Evolutionary conservation across 2,888 invertebrate genomes (phyloP).

Genomic region (Anarsia innoxiella): DNA sequence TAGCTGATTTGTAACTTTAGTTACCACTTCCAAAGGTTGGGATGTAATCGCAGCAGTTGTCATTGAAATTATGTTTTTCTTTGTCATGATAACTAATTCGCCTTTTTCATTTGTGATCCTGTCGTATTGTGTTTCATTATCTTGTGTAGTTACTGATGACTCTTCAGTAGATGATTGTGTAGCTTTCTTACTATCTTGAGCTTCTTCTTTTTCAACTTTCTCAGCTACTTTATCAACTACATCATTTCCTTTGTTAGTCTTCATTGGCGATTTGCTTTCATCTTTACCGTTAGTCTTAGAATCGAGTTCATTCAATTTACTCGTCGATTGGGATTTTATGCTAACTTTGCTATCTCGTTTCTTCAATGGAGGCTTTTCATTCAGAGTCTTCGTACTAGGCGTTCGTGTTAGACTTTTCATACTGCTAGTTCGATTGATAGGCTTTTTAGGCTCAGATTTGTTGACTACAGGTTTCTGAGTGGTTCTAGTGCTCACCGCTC

Average conservation of each 20-base stretch:
- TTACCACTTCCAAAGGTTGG: conserved; percentile 71
- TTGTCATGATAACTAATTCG: conserved; percentile 61
- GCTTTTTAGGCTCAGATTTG: conserved; percentile 53
- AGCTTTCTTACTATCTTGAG: conserved; percentile 22
- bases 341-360: conserved; percentile 51
- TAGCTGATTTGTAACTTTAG: conserved; percentile 71
- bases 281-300: conserved; percentile 32
- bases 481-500: conserved; percentile 45
- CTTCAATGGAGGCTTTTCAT: conserved; percentile 49
- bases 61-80: conserved; percentile 72
- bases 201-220: conserved; percentile 22
- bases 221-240: conserved; percentile 3
- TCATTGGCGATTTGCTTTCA: neutral
- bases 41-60: conserved; percentile 75
- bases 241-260: conserved; percentile 2
- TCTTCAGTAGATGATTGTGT: conserved; percentile 35
- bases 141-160: conserved; percentile 46
- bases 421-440: conserved; percentile 57
- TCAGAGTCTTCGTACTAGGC: conserved; percentile 55
- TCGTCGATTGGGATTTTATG: conserved; percentile 44
- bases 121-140: conserved; percentile 67
- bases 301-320: conserved; percentile 46
- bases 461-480: conserved; percentile 40
- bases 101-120: conserved; percentile 56
- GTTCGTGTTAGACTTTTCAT: conserved; percentile 57